A percentile compares a stretch with the other conserved stretches of the same genome.
These are phyloP conservation scores for Drosophila baimaii DNA, from an alignment of 1,140 invertebrate genomes.

Conservation along the genomic window DNA sequence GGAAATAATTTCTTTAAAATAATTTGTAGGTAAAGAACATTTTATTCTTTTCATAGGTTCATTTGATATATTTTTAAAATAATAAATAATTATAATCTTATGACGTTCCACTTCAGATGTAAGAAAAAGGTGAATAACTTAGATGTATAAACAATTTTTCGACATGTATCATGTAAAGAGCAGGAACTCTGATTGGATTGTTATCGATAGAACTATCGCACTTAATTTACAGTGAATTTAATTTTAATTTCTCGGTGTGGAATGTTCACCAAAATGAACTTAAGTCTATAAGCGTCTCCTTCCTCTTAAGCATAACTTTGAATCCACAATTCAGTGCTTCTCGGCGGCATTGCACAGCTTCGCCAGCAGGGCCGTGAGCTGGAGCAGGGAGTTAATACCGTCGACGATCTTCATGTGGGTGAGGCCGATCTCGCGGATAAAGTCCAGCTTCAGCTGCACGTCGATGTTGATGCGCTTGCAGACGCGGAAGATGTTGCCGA, in stretches of 20 bases:
- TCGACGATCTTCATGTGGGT: constrained; percentile 96
- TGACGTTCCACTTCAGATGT: too few relatives aligned
- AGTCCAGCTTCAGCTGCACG: constrained; percentile 93
- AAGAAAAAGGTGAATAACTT: too few relatives aligned
- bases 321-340: constrained; percentile 30
- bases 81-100: too few relatives aligned
- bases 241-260: background rate
- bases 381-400: constrained; percentile 94
- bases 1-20: too few relatives aligned
- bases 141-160: too few relatives aligned
- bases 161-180: too few relatives aligned
- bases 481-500: constrained; percentile 97
- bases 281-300: background rate
- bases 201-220: too few relatives aligned
- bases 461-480: constrained; percentile 93
- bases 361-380: constrained; percentile 95
- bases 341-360: constrained; percentile 88
- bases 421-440: constrained; percentile 96
- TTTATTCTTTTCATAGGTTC: too few relatives aligned
- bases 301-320: background rate
- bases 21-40: background rate
- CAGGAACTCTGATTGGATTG: too few relatives aligned
- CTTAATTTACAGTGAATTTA: background rate
- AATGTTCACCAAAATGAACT: background rate
- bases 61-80: too few relatives aligned